A percentile compares a stretch with the other conserved stretches of the same genome.
Evolutionary conservation across 2,113 vertebrate genomes (phyloP).

Genomic region (Corapipo altera): DNA sequence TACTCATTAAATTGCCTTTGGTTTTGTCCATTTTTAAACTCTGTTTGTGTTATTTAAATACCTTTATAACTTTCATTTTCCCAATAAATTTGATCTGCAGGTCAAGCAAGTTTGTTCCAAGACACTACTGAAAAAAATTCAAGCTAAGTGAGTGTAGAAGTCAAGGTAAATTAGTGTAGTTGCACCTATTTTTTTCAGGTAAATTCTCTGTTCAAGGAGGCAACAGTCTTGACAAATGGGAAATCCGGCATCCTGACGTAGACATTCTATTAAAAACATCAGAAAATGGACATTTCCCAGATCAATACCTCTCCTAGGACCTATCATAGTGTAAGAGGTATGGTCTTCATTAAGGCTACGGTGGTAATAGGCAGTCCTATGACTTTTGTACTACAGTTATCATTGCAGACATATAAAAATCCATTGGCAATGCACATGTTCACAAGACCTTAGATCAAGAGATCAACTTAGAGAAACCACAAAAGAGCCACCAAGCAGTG

Average conservation of each 20-base stretch:
- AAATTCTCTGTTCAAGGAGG: background rate
- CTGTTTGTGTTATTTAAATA: background rate
- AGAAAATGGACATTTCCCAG: background rate
- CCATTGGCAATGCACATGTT: background rate
- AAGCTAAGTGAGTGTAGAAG: background rate
- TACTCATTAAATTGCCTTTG: background rate
- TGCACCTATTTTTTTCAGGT: background rate
- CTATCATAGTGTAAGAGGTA: background rate
- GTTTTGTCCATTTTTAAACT: background rate
- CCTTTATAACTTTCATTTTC: background rate
- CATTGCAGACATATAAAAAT: background rate
- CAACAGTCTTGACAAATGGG: background rate
- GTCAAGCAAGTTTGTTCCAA: background rate
- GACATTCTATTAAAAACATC: background rate
- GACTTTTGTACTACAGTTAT: background rate
- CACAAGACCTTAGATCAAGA: background rate
- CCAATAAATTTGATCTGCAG: background rate
- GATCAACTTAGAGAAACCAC: constrained; percentile 4
- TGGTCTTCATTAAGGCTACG: background rate
- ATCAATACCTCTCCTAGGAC: constrained; percentile 8
- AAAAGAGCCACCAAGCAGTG: background rate
- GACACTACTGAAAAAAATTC: background rate
- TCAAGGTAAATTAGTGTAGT: background rate
- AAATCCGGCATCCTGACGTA: background rate
- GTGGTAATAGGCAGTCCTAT: background rate